A percentile compares a stretch with the other conserved stretches of the same genome.
phyloP scores from a whole-genome alignment of 2,888 invertebrate genomes.

The Emmelina monodactyla region DNA sequence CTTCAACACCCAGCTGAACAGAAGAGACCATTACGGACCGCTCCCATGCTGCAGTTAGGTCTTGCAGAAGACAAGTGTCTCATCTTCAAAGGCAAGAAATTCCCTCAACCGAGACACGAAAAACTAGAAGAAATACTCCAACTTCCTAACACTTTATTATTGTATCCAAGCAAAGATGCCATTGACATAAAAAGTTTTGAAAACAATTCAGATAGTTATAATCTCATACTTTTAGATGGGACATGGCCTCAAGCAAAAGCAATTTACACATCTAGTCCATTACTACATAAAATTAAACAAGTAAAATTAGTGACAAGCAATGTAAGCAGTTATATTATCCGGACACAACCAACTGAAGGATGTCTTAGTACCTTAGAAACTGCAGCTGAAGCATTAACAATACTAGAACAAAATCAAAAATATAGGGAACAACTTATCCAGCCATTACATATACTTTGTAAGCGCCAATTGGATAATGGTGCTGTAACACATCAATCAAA shows the following conservation, averaged over 20 bases:
- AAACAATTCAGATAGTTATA: slow-evolving; percentile 66
- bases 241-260: slow-evolving; percentile 97
- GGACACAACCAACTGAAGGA: slow-evolving; percentile 92
- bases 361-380: slow-evolving; percentile 92
- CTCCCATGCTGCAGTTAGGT: slow-evolving; percentile 85
- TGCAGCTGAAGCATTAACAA: slow-evolving; percentile 79
- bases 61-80: slow-evolving; percentile 78
- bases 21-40: slow-evolving; percentile 86
- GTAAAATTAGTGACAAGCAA: slow-evolving; percentile 79
- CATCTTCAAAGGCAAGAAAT: slow-evolving; percentile 83
- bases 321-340: slow-evolving; percentile 87
- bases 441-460: slow-evolving; percentile 84
- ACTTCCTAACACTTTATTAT: slow-evolving; percentile 73
- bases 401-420: slow-evolving; percentile 74
- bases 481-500: slow-evolving; percentile 94
- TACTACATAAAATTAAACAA: slow-evolving; percentile 77
- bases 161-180: slow-evolving; percentile 83
- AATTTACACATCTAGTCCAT: slow-evolving; percentile 83
- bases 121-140: slow-evolving; percentile 72
- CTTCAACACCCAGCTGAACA: slow-evolving; percentile 95
- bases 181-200: slow-evolving; percentile 68
- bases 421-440: slow-evolving; percentile 74
- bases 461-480: slow-evolving; percentile 88
- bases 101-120: slow-evolving; percentile 73
- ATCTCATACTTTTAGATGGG: slow-evolving; percentile 87